Conservation (phyloP, 2,888 invertebrate species). For the Zygothrica quintamaculata region DNA sequence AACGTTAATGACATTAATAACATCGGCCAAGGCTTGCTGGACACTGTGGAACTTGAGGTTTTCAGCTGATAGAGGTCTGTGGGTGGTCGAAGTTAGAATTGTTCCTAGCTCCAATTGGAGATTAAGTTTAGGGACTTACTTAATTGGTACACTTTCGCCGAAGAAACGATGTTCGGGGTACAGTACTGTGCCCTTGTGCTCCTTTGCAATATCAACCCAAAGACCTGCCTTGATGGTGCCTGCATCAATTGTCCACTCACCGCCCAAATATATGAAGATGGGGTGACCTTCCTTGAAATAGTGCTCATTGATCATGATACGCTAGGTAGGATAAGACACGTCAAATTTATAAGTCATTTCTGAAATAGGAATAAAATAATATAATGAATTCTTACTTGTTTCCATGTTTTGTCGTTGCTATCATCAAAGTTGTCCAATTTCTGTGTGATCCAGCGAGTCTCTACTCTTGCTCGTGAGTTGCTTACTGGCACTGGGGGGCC, state of each 20-base stretch:
- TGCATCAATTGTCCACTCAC: slow-evolving; percentile 88
- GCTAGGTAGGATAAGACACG: no score
- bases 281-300: slow-evolving; percentile 85
- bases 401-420: slow-evolving; percentile 85
- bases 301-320: slow-evolving; percentile 85
- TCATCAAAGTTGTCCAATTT: slow-evolving; percentile 86
- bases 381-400: slow-evolving; percentile 77
- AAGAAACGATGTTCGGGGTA: slow-evolving; percentile 93
- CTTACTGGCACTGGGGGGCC: slow-evolving; percentile 34
- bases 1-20: slow-evolving; percentile 86
- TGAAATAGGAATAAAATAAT: background rate
- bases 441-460: slow-evolving; percentile 85
- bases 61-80: slow-evolving; percentile 65
- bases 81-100: no score
- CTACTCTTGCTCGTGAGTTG: slow-evolving; percentile 38
- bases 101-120: background rate
- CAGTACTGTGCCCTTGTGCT: slow-evolving; percentile 87
- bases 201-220: slow-evolving; percentile 86
- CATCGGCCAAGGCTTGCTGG: slow-evolving; percentile 88
- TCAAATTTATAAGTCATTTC: no score
- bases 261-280: slow-evolving; percentile 88
- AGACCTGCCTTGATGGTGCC: slow-evolving; percentile 87
- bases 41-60: slow-evolving; percentile 87
- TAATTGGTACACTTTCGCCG: slow-evolving; percentile 89
- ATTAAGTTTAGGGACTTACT: slow-evolving; percentile 84